Evolutionary conservation across 2,113 vertebrate species (phyloP).

Genomic region (Proterorhinus semilunaris): DNA sequence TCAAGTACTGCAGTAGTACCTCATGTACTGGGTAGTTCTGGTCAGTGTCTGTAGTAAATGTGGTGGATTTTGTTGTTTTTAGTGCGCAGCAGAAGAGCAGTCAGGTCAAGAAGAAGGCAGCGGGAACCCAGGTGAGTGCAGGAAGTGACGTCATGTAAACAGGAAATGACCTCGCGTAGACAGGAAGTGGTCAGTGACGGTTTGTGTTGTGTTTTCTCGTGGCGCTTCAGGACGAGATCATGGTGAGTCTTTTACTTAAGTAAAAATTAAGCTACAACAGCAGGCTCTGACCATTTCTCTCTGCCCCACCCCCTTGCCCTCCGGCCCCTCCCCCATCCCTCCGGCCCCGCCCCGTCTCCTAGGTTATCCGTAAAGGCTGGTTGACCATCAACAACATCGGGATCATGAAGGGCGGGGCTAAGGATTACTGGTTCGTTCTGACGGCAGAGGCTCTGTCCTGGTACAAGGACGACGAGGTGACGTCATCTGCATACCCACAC

Average conservation of each 20-base stretch:
- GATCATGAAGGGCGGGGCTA: slow-evolving; percentile 90
- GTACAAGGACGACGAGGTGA: slow-evolving; percentile 90
- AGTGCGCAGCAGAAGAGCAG: slow-evolving; percentile 94
- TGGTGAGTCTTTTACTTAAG: neutral
- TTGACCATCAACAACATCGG: slow-evolving; percentile 92
- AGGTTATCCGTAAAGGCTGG: slow-evolving; percentile 97
- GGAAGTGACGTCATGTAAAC: slow-evolving; percentile 15
- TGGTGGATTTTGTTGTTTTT: neutral
- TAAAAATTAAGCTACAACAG: neutral
- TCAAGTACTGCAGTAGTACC: too few species aligned
- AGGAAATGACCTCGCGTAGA: slow-evolving; percentile 11
- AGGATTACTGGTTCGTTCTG: slow-evolving; percentile 90
- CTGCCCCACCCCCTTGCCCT: neutral
- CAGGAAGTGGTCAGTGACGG: slow-evolving; percentile 9
- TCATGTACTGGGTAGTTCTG: too few species aligned
- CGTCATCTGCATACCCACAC: neutral
- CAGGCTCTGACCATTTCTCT: neutral
- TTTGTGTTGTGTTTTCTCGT: neutral
- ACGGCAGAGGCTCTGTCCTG: slow-evolving; percentile 88
- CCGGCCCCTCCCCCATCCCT: neutral
- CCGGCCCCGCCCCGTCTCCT: neutral
- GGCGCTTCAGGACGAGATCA: slow-evolving; percentile 13
- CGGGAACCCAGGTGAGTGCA: slow-evolving; percentile 87
- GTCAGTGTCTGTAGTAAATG: too few species aligned
- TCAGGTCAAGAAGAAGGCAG: slow-evolving; percentile 88